phyloP scores from a whole-genome alignment of 2,888 invertebrate genomes.

The Steromphala cineraria region DNA sequence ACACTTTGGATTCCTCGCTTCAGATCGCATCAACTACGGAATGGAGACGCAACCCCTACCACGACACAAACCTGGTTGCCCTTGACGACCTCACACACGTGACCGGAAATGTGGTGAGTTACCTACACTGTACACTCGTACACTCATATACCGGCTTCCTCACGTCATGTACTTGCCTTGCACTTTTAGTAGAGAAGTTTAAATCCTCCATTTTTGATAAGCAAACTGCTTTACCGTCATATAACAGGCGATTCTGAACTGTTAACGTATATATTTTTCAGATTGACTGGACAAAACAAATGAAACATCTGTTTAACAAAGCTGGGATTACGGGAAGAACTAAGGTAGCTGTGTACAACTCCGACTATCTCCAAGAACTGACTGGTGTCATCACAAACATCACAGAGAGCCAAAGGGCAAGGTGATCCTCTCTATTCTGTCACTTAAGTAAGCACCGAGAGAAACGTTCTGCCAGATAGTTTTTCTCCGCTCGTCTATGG shows the following conservation, averaged over 20 bases:
- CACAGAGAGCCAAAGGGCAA: slow-evolving; percentile 47
- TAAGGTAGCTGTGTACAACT: slow-evolving; percentile 78
- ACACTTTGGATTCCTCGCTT: not conserved
- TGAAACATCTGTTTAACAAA: slow-evolving; percentile 59
- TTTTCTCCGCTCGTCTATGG: too few relatives aligned
- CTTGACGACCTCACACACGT: too few relatives aligned
- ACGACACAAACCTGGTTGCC: not conserved
- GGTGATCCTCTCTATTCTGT: slow-evolving; percentile 37
- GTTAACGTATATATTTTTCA: not conserved
- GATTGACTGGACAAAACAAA: slow-evolving; percentile 61
- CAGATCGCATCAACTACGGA: not conserved
- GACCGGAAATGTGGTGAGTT: not conserved
- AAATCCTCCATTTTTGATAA: too few relatives aligned
- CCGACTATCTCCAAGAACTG: slow-evolving; percentile 78
- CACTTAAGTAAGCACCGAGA: too few relatives aligned
- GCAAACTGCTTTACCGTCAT: too few relatives aligned
- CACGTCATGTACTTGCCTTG: too few relatives aligned
- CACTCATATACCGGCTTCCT: too few relatives aligned
- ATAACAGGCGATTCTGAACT: too few relatives aligned
- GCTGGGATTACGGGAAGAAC: slow-evolving; percentile 78
- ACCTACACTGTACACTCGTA: too few relatives aligned
- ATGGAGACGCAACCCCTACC: not conserved
- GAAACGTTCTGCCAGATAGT: too few relatives aligned
- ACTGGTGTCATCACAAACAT: slow-evolving; percentile 66
- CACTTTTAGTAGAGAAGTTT: too few relatives aligned